Evolutionary conservation across 2,888 invertebrate genomes (phyloP).

Genomic region (Meandrusa payeni): DNA sequence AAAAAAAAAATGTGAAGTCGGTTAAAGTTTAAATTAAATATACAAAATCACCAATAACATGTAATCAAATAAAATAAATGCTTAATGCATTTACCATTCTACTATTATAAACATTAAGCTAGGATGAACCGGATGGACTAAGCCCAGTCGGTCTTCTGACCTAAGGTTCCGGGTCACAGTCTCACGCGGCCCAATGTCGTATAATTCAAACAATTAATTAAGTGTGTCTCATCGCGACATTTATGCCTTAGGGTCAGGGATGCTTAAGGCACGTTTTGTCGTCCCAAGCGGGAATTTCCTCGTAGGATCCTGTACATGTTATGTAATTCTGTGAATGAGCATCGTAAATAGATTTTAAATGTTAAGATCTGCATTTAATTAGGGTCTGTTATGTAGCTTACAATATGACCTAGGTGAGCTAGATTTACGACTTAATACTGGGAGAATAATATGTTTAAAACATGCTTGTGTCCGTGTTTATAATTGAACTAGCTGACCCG

Average conservation of each 20-base stretch:
- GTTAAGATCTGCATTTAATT: constrained; percentile 14
- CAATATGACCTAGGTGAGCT: constrained; percentile 4
- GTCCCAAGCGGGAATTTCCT: constrained; percentile 15
- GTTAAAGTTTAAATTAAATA: no score
- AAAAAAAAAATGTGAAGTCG: no score
- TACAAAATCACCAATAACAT: no score
- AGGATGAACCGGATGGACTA: constrained; percentile 6
- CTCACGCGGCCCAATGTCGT: constrained; percentile 20
- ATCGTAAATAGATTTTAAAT: constrained; percentile 7
- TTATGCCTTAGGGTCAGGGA: constrained; percentile 18
- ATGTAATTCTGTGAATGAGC: background rate
- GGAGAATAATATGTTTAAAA: constrained; percentile 6
- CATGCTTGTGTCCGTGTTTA: background rate
- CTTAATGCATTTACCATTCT: no score
- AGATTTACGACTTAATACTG: constrained; percentile 3
- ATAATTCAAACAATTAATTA: constrained; percentile 17
- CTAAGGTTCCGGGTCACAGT: constrained; percentile 22
- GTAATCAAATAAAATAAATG: no score
- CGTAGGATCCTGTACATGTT: constrained; percentile 7
- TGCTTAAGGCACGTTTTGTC: constrained; percentile 2
- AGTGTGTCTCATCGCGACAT: constrained; percentile 18
- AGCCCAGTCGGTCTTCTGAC: constrained; percentile 16
- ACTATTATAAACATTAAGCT: no score
- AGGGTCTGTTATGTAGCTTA: constrained; percentile 1
- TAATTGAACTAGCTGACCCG: no score